Evolutionary conservation across 2,797 vertebrate species (phyloP).

Genomic region (Moxostoma hubbsi): DNA sequence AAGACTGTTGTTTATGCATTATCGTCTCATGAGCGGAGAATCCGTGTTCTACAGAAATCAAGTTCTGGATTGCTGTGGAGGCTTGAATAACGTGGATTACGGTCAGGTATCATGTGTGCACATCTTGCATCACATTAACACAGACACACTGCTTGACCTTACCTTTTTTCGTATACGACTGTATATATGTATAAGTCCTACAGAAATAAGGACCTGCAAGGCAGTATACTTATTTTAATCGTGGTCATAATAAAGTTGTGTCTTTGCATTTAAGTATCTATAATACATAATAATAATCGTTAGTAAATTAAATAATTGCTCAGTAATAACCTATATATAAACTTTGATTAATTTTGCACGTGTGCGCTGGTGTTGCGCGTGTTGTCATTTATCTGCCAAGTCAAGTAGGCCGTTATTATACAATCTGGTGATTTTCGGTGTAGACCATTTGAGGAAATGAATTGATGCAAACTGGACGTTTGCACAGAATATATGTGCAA

Average conservation of each 20-base stretch:
- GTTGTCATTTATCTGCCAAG: neutral
- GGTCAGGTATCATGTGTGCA: conserved; percentile 44
- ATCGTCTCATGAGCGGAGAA: conserved; percentile 51
- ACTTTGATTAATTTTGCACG: neutral
- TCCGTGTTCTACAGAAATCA: neutral
- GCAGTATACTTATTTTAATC: neutral
- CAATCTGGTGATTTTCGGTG: neutral
- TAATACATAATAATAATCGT: too few relatives aligned
- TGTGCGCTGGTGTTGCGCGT: neutral
- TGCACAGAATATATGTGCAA: neutral
- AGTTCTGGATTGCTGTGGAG: conserved; percentile 76
- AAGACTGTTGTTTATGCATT: neutral
- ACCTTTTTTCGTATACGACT: neutral
- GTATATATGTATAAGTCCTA: neutral
- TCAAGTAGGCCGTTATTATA: neutral
- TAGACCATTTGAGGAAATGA: neutral
- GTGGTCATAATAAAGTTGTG: too few relatives aligned
- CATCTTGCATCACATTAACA: neutral
- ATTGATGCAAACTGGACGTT: neutral
- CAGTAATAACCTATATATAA: neutral
- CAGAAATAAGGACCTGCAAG: neutral
- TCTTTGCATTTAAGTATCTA: too few relatives aligned
- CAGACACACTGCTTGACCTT: neutral
- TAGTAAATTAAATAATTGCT: too few relatives aligned
- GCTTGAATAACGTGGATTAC: conserved; percentile 77